Conservation (phyloP, 1,140 invertebrate species). For the Protaetia brevitarsis region DNA sequence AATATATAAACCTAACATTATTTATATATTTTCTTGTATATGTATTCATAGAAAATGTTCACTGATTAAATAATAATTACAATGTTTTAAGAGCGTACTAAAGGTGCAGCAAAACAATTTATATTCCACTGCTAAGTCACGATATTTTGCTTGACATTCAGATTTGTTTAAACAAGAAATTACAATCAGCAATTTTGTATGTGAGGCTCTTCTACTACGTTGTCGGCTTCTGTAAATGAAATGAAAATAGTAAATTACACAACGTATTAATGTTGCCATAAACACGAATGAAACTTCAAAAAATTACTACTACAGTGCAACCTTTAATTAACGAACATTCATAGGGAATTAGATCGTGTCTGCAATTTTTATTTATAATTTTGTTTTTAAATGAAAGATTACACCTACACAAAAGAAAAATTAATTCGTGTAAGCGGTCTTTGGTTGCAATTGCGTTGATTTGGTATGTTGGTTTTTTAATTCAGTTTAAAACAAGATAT, state of each 20-base stretch:
- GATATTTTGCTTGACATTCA: conserved; percentile 23
- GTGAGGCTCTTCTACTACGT: conserved; percentile 26
- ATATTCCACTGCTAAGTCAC: conserved; percentile 28
- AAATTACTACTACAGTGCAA: not conserved
- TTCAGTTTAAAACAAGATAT: too few species aligned
- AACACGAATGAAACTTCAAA: not conserved
- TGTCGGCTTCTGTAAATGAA: conserved; percentile 23
- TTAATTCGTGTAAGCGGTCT: not conserved
- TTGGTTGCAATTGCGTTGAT: too few species aligned
- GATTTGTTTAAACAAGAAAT: conserved; percentile 20
- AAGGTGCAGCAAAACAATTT: conserved; percentile 25
- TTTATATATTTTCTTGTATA: conserved; percentile 14
- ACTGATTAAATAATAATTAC: conserved; percentile 22
- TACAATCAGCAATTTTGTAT: conserved; percentile 23
- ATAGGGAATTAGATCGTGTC: too few species aligned
- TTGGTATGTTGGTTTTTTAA: too few species aligned
- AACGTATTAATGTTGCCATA: not conserved
- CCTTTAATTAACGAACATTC: not conserved
- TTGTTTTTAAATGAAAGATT: not conserved
- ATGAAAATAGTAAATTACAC: not conserved
- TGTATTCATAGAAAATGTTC: conserved; percentile 21
- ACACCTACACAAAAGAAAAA: not conserved
- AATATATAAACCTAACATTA: conserved; percentile 20
- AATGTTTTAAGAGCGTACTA: conserved; percentile 20
- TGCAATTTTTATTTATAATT: not conserved